Base-by-base conservation (phyloP, 2,797 vertebrate genomes). In the Gobio occitaniae region DNA sequence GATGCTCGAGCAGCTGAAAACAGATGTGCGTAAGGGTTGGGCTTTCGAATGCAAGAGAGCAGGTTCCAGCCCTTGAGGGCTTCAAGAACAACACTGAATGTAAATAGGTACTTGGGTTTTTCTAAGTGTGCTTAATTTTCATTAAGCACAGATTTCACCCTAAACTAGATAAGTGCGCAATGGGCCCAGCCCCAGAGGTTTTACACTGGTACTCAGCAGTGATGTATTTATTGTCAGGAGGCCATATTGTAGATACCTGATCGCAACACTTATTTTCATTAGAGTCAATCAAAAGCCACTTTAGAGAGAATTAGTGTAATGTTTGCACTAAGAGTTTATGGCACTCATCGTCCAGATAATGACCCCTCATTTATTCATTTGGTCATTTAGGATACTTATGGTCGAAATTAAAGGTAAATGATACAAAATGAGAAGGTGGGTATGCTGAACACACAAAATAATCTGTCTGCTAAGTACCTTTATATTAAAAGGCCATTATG, bases 111-210 rank as follows among this genome's bases (percentile, higher is more conserved):
- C 75, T 84, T 70, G 75, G 56, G 17, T 72, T 71, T 85, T 71
- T 52, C 83, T 36, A 63, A 84, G 65, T 52, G 61, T 10, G 56
- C 54, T 84, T 84, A 17, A 84, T 84, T 84, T 56, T 85, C 77
- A 79, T 85, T 65, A 74, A 47, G 76, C 16, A 19, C 77, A 0
- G 10, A 72, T 70, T 78, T 78, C 75, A 61, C 16, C 19, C 38
- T 71, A 59, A 78, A 70, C 65, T 70, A 52, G 63, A 59, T 47
- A 48, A 61, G 75, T 77, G 48, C 4, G 12, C 74, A 78, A 1
- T 17, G 50, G 32, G 52, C 63, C 59, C 17, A 69, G 10, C 41
- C 63, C 59, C 17, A 69, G 16, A 44, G 36, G n/a, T 77, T 83
- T 66, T 68, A 84, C 36, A 68, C 48, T 54, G 48, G 72, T 69